Conservation (phyloP, 1,140 invertebrate genomes). For the Drosophila ironensis region DNA sequence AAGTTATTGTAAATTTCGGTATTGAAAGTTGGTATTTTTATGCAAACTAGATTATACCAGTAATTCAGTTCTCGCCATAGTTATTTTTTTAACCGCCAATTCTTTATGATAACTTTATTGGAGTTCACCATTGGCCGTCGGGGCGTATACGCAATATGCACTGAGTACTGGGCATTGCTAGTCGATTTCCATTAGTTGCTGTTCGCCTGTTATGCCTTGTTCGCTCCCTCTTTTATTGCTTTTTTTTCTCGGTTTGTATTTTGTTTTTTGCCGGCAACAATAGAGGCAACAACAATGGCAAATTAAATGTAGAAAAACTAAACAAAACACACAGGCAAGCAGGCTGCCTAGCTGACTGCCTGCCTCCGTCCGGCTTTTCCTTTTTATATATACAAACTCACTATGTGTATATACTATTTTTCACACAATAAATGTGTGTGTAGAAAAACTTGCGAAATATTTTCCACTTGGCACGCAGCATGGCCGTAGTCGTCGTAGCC, state of each 20-base stretch:
- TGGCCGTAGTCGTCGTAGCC: conserved; percentile 34
- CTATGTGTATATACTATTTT: conserved; percentile 50
- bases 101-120: no score
- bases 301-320: conserved; percentile 71
- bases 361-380: conserved; percentile 17
- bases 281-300: conserved; percentile 51
- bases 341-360: not conserved
- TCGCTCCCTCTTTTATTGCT: not conserved
- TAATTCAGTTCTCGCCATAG: no score
- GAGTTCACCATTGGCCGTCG: no score
- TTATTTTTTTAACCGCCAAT: no score
- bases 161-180: no score
- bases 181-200: no score
- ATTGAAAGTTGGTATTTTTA: no score
- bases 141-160: no score
- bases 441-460: conserved; percentile 78
- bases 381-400: not conserved
- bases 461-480: conserved; percentile 79
- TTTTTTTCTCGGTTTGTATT: conserved; percentile 9
- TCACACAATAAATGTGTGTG: conserved; percentile 73
- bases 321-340: conserved; percentile 58
- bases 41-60: no score
- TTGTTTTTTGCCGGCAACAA: conserved; percentile 71
- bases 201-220: conserved; percentile 31
- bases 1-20: no score